These are phyloP conservation scores for Magallana nippona DNA, from an alignment of 2,888 invertebrate species.

Conservation along the genomic window DNA sequence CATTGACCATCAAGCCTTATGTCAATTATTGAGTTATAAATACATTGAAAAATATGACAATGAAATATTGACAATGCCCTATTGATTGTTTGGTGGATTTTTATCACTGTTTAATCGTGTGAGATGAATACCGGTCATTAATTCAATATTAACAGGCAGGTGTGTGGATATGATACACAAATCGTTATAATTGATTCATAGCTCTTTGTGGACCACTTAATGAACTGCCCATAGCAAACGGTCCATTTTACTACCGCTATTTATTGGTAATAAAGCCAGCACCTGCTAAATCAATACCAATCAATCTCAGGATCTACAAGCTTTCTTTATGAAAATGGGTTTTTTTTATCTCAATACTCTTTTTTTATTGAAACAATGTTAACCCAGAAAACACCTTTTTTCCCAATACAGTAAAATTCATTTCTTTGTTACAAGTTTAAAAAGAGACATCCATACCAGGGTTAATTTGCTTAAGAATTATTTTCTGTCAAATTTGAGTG, in stretches of 20 bases:
- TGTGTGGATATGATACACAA: conserved; percentile 12
- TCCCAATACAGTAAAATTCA: no score
- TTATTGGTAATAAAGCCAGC: conserved; percentile 13
- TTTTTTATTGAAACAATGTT: no score
- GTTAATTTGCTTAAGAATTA: no score
- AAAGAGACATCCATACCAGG: no score
- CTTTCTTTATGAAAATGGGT: neutral
- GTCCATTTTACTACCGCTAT: neutral
- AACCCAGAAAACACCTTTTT: no score
- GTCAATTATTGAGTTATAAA: neutral
- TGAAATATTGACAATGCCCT: neutral
- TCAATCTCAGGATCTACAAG: neutral
- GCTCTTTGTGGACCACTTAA: conserved; percentile 4
- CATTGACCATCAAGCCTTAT: neutral
- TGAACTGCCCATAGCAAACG: conserved; percentile 5
- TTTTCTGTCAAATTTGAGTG: neutral
- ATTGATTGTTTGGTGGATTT: neutral
- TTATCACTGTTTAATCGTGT: conserved; percentile 34
- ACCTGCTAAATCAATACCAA: conserved; percentile 22
- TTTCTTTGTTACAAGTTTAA: no score
- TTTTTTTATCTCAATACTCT: neutral
- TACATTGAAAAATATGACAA: neutral
- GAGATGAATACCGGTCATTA: conserved; percentile 29
- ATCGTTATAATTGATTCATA: conserved; percentile 7
- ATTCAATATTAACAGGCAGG: conserved; percentile 14